Conservation (phyloP, 1,140 invertebrate species). For the Semibalanus balanoides region DNA sequence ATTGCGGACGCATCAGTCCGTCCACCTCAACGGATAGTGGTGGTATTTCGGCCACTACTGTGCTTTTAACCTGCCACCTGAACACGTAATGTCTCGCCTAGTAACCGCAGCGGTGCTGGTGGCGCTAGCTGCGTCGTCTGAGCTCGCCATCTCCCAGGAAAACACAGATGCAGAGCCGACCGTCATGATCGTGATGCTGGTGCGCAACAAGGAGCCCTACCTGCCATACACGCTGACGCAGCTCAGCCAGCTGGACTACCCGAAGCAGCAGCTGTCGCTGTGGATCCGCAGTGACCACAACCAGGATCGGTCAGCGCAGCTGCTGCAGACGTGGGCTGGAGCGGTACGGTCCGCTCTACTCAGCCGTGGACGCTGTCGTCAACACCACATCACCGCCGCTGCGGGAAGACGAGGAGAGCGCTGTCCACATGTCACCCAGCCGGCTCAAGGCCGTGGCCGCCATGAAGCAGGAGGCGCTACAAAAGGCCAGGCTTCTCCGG, state of each 20-base stretch:
- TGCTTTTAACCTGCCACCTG: too few species aligned
- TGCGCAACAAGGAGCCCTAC: constrained; percentile 78
- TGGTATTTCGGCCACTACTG: too few species aligned
- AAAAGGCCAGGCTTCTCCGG: constrained; percentile 55
- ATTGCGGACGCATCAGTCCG: too few species aligned
- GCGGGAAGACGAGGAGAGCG: constrained; percentile 43
- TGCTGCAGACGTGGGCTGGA: neutral
- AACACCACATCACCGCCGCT: constrained; percentile 27
- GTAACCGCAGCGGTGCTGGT: neutral
- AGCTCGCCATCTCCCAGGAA: too few species aligned
- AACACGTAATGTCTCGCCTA: neutral
- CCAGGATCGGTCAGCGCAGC: constrained; percentile 37
- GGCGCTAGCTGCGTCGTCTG: neutral
- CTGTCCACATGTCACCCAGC: constrained; percentile 46
- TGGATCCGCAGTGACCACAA: constrained; percentile 85
- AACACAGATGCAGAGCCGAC: constrained; percentile 39
- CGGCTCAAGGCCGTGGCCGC: constrained; percentile 68
- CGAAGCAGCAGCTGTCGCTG: constrained; percentile 70
- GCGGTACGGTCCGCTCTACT: too few species aligned
- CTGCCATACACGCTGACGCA: constrained; percentile 82
- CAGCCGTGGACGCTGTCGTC: too few species aligned
- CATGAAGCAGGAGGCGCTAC: constrained; percentile 61
- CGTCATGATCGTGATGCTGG: constrained; percentile 60
- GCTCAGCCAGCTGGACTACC: constrained; percentile 69
- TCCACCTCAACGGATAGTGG: too few species aligned